Percentiles rank a stretch among this genome's conserved stretches.
phyloP scores from a whole-genome alignment of 2,113 vertebrate species.

The Clarias macrocephalus region DNA sequence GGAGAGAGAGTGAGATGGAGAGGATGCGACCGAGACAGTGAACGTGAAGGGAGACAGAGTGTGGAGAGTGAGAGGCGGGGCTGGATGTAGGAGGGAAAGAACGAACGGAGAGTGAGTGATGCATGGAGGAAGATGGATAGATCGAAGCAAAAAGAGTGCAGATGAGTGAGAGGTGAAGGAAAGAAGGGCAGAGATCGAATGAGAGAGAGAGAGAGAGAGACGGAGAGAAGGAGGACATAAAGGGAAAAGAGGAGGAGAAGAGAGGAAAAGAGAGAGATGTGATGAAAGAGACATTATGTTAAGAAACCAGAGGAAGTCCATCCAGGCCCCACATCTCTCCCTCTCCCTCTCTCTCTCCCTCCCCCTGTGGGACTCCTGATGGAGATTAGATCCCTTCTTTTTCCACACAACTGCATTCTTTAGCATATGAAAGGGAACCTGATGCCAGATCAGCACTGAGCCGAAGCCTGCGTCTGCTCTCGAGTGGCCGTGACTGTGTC shows the following conservation, averaged over 20 bases:
- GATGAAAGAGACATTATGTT: background rate
- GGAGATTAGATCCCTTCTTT: background rate
- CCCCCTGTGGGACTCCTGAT: background rate
- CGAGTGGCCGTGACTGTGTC: conserved; percentile 14
- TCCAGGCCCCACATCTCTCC: background rate
- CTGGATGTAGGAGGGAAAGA: background rate
- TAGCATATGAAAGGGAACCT: conserved; percentile 18
- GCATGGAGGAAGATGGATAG: background rate
- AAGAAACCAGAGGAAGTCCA: background rate
- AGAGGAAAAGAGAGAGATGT: background rate
- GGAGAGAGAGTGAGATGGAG: background rate
- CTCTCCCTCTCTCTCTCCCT: background rate
- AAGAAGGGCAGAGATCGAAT: too few species aligned
- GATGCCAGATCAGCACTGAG: background rate
- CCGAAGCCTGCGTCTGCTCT: background rate
- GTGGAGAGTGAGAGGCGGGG: background rate
- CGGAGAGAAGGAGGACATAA: background rate
- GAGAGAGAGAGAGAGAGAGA: background rate
- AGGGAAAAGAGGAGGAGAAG: background rate
- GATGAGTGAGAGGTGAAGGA: background rate
- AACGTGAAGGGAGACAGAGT: background rate
- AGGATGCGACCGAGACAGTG: background rate
- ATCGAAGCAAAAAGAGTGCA: background rate
- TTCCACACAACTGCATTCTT: conserved; percentile 9
- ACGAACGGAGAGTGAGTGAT: background rate